phyloP scores from a whole-genome alignment of 2,888 invertebrate species.

The Parelbella ahira region DNA sequence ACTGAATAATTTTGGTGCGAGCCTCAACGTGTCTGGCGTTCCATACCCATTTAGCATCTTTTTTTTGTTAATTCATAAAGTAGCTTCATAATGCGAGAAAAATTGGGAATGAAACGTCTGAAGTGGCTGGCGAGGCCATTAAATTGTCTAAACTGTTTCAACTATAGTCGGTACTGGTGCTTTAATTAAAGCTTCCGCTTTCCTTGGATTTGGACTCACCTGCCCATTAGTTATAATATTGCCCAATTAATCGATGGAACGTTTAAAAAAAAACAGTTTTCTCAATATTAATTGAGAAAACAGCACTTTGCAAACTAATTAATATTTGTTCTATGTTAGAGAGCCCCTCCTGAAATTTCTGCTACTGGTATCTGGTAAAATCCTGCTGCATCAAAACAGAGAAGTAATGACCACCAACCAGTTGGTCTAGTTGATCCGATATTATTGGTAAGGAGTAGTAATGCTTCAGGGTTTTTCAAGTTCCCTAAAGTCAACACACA shows the following conservation, averaged over 20 bases:
- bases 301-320: slow-evolving; percentile 30
- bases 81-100: slow-evolving; percentile 24
- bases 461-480: slow-evolving; percentile 34
- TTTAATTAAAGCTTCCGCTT: slow-evolving; percentile 35
- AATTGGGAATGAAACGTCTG: slow-evolving; percentile 25
- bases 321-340: slow-evolving; percentile 31
- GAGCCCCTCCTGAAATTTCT: slow-evolving; percentile 30
- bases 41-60: slow-evolving; percentile 24
- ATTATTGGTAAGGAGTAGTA: slow-evolving; percentile 35
- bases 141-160: slow-evolving; percentile 34
- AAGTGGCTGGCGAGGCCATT: slow-evolving; percentile 32
- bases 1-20: slow-evolving; percentile 24
- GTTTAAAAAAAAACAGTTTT: slow-evolving; percentile 35
- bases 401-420: slow-evolving; percentile 28
- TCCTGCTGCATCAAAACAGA: slow-evolving; percentile 32
- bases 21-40: slow-evolving; percentile 31
- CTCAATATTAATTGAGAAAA: slow-evolving; percentile 36
- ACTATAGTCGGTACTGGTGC: slow-evolving; percentile 33
- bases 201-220: slow-evolving; percentile 35
- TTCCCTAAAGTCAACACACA: slow-evolving; percentile 36
- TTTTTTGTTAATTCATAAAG: slow-evolving; percentile 27
- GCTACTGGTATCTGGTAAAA: slow-evolving; percentile 36
- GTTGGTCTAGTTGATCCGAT: slow-evolving; percentile 34
- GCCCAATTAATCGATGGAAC: slow-evolving; percentile 35
- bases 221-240: slow-evolving; percentile 33